These are phyloP conservation scores for Noctilio leporinus DNA, from an alignment of 2,113 vertebrate species.

Conservation along the genomic window DNA sequence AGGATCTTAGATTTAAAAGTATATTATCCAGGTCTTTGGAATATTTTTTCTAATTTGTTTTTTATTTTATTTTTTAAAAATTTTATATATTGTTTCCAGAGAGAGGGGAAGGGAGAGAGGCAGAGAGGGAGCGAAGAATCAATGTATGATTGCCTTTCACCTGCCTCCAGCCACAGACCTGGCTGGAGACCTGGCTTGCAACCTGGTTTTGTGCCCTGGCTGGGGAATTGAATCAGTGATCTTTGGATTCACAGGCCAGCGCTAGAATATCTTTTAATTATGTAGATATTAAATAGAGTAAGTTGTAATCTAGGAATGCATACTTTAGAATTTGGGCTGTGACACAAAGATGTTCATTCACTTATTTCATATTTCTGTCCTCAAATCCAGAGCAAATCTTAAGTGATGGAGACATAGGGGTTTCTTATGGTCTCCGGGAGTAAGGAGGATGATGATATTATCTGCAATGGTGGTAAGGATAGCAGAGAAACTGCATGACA, in stretches of 20 bases:
- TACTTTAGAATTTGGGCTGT: neutral
- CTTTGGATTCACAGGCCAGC: too few relatives aligned
- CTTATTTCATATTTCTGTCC: neutral
- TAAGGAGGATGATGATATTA: neutral
- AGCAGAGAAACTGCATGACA: neutral
- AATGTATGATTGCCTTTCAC: too few relatives aligned
- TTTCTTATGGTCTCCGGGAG: neutral
- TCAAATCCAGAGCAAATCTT: neutral
- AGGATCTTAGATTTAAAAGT: neutral
- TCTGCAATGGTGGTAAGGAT: rapidly evolving
- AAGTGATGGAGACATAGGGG: neutral
- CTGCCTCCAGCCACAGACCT: too few relatives aligned
- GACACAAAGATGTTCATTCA: neutral
- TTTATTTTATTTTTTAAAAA: too few relatives aligned
- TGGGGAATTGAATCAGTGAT: too few relatives aligned
- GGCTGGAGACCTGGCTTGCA: too few relatives aligned
- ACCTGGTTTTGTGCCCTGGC: too few relatives aligned
- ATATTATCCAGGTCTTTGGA: neutral
- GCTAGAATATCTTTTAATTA: constrained; percentile 23
- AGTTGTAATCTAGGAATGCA: neutral
- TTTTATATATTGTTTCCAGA: too few relatives aligned
- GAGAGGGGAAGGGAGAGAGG: too few relatives aligned
- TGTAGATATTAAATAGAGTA: neutral
- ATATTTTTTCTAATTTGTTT: too few relatives aligned
- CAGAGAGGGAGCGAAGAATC: too few relatives aligned